Evolutionary conservation across 2,113 vertebrate species (phyloP), one percentile per base, ranked within the genome.

Genomic region (Psammodynastes pulverulentus): DNA sequence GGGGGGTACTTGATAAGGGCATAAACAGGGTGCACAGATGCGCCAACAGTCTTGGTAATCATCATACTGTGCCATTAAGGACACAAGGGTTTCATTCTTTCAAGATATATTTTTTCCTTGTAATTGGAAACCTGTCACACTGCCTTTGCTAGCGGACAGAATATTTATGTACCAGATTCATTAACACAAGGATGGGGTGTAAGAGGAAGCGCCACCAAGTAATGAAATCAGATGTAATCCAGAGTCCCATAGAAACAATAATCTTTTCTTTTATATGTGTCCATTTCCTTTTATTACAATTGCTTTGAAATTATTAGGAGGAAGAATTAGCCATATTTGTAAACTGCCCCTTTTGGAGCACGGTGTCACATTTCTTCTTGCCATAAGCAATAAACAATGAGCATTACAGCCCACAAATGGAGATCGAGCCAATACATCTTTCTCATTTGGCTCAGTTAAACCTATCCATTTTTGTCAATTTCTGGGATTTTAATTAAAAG

Each of bases 401-500:
- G 49, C 92, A 48, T 62, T 85, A 62, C 34, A 84, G 92, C 91
- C 87, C 91, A 93, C 86, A 93, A 94, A 93, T 86, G 53, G 92
- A 90, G 89, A 85, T 92, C 54, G 93, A 95, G 54, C 95, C 94
- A 91, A 62, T 17, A 84, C 54, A 0, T 0, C 89, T 96, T 92
- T 95, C 93, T 96, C 87, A 58, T 95, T 94, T 93, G 90, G 86
- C 93, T 95, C 89, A 90, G 94, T 93, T 93, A 96, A 96, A 95
- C 7, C 45, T 93, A 96, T 93, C 92, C 3, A 0, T 97, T 97
- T 97, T 96, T 96, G 95, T 96, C 96, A 95, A 0, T 96, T 96
- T 92, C 94, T 93, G 94, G 90, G 93, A 95, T 97, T 96, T 89
- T 97, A 97, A 97, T 96, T 97, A 97, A 97, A 97, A 95, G 95